Evolutionary conservation across 2,888 invertebrate species (phyloP).

Genomic region (Norana najaformis): DNA sequence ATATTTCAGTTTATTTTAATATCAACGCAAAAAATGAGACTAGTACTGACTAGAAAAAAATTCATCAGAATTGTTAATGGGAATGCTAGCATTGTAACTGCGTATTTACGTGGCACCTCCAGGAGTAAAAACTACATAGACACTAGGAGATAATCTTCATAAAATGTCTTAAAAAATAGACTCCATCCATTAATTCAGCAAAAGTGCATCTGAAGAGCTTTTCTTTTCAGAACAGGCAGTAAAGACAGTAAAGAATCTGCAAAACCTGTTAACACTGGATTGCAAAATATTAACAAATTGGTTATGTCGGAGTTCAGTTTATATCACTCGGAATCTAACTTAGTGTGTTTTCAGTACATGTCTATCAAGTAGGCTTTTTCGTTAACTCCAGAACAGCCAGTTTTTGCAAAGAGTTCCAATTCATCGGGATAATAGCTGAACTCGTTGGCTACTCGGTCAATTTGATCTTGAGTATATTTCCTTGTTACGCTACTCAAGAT

Average conservation of each 20-base stretch:
- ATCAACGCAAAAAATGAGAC: neutral
- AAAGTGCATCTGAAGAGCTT: neutral
- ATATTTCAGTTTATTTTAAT: neutral
- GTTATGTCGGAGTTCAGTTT: neutral
- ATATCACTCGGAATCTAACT: neutral
- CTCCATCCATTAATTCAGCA: neutral
- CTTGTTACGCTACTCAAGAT: conserved; percentile 64
- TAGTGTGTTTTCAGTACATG: neutral
- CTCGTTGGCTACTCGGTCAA: conserved; percentile 65
- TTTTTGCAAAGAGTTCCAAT: neutral
- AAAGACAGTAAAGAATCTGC: neutral
- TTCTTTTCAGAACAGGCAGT: neutral
- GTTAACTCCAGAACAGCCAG: neutral
- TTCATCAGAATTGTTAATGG: neutral
- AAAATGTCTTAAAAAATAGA: neutral
- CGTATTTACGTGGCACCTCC: neutral
- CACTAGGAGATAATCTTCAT: neutral
- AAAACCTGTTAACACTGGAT: neutral
- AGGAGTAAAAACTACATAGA: neutral
- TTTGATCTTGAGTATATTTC: conserved; percentile 48
- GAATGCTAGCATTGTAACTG: neutral
- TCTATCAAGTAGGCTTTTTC: conserved; percentile 4
- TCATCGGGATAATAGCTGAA: conserved; percentile 71
- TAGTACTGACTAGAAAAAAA: neutral
- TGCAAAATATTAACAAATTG: conserved; percentile 13